These are phyloP conservation scores for Heliothis virescens DNA, from an alignment of 1,140 invertebrate species.

Conservation along the genomic window DNA sequence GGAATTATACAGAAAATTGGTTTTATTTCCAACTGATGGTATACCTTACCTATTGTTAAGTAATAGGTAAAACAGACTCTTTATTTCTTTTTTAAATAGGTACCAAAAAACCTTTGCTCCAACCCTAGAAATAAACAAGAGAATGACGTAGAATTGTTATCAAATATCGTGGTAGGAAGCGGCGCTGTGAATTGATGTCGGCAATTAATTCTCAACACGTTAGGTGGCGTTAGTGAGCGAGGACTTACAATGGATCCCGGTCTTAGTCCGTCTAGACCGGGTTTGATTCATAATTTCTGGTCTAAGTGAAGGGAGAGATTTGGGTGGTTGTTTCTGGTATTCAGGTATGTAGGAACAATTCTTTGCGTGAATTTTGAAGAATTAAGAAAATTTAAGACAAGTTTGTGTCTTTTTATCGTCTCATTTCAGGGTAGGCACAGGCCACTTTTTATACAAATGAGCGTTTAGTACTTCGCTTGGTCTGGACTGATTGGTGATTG, in stretches of 20 bases:
- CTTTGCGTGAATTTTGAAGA: no score
- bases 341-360: not conserved
- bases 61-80: no score
- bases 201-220: constrained; percentile 8
- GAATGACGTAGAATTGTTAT: constrained; percentile 8
- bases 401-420: no score
- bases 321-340: not conserved
- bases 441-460: no score
- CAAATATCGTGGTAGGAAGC: constrained; percentile 13
- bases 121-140: not conserved
- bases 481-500: no score
- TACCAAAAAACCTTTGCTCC: not conserved
- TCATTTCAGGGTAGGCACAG: no score
- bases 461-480: no score
- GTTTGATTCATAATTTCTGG: constrained; percentile 17
- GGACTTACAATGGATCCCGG: constrained; percentile 8
- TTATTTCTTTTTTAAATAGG: not conserved
- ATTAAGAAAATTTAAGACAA: no score
- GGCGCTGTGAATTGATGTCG: not conserved
- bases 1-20: no score
- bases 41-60: no score
- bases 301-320: not conserved
- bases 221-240: constrained; percentile 6
- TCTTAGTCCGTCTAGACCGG: not conserved
- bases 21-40: no score